A percentile compares a stretch with the other conserved stretches of the same genome.
Conservation (phyloP, 2,797 vertebrate genomes). For the Eospalax fontanierii region DNA sequence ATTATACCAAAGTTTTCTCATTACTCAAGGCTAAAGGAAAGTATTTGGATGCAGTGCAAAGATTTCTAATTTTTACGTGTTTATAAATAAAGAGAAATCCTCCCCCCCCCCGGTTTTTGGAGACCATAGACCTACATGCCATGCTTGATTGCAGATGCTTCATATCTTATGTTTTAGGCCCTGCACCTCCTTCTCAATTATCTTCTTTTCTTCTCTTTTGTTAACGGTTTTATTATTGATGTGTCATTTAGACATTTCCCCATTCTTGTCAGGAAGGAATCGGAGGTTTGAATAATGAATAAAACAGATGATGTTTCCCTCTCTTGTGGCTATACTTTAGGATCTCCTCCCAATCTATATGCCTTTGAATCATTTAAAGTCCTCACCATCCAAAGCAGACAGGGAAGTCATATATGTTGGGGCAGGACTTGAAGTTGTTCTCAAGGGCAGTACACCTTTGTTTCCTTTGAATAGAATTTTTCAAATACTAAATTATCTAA, state of each 20-base stretch:
- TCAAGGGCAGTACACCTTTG: not conserved
- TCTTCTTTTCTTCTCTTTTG: not conserved
- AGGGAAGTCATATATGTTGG: not conserved
- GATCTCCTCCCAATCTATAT: not conserved
- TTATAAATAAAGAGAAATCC: constrained; percentile 14
- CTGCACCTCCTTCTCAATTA: not conserved
- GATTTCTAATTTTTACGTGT: constrained; percentile 17
- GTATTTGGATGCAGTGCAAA: constrained; percentile 26
- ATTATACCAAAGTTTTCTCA: constrained; percentile 51
- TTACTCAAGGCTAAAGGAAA: constrained; percentile 58
- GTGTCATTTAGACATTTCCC: not conserved
- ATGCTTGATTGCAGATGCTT: not conserved
- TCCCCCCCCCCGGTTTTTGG: constrained; percentile 12
- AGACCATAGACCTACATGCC: not conserved
- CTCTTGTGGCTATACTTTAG: not conserved
- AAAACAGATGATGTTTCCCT: not conserved
- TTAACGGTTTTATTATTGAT: constrained; percentile 38
- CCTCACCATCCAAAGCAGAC: not conserved
- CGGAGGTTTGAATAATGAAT: not conserved
- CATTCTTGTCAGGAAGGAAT: constrained; percentile 23
- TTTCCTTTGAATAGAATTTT: not conserved
- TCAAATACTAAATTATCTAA: not conserved
- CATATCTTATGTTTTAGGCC: not conserved
- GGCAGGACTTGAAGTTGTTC: not conserved
- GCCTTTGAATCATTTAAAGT: not conserved